Evolutionary conservation across 1,140 invertebrate species (phyloP), one percentile per base, ranked within the genome.

Genomic region (Asbolus verrucosus): DNA sequence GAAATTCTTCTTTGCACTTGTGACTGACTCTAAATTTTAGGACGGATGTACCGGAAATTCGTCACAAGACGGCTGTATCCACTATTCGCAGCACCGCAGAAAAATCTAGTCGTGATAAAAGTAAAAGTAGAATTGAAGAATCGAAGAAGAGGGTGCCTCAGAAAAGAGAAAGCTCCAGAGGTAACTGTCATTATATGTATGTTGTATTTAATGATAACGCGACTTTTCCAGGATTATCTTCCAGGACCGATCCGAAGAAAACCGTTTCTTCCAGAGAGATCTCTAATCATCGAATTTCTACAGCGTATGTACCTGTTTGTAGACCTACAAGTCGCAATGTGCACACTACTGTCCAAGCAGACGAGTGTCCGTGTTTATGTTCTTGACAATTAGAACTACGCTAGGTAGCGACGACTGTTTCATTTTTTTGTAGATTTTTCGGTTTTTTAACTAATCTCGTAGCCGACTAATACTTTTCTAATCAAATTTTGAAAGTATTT

Each of bases 41-140:
- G 19, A 18, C 36, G 54, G 31, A 69, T 62, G 68, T 82, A 61
- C 80, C 81, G 27, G 81, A 82, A 77, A 82, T 82, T 27, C 73
- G 80, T 31, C 81, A 82, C 61, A 82, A 81, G 75, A 82, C 81
- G 1, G 82, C 81, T 0, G 71, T 83, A 43, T 82, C 81, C 5
- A 82, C 82, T 0, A 83, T 83, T 39, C 77, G 78, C 62, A 82
- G 78, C 61, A 81, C 78, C n/a, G 76, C 79, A 16, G 79, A 81
- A 61, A 81, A 80, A 66, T 62, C 71, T 31, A 62, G 71, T n/a
- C 75, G 77, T 50, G 78, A 79, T 19, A 73, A 67, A 39, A 70
- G 62, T 15, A 75, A 68, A 74, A 41, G 63, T 6, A 74, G 65
- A 72, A 67, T 36, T 50, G 79, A 79, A 50, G 75, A 79, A 1